These are phyloP conservation scores for Drosophila mayri DNA, from an alignment of 1,140 invertebrate genomes.

Conservation along the genomic window DNA sequence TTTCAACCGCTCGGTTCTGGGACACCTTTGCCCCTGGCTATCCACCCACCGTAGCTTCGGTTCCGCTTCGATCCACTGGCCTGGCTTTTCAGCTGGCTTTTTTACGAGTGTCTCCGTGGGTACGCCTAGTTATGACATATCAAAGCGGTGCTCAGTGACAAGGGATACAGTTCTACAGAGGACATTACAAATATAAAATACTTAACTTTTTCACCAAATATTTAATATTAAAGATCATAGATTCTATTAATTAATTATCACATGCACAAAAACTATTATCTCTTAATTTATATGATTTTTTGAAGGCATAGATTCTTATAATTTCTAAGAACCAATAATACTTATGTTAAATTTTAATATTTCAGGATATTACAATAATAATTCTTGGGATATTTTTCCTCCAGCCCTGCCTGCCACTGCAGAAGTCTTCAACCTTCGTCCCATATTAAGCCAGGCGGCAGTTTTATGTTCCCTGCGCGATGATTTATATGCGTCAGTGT, in stretches of 20 bases:
- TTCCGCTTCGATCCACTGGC: conserved; percentile 24
- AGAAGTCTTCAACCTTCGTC: conserved; percentile 44
- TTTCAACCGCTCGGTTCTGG: neutral
- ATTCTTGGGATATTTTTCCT: neutral
- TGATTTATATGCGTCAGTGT: conserved; percentile 49
- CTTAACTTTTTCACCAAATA: neutral
- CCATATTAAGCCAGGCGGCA: conserved; percentile 5
- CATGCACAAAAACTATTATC: neutral
- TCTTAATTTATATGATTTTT: neutral
- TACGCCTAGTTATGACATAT: conserved; percentile 81
- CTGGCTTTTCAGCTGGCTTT: conserved; percentile 21
- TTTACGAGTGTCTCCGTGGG: conserved; percentile 63
- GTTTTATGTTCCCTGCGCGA: conserved; percentile 46
- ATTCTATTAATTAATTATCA: neutral
- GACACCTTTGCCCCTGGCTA: conserved; percentile 2
- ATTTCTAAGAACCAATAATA: neutral
- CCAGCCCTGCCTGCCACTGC: conserved; percentile 33
- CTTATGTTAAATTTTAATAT: neutral
- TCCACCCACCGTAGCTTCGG: conserved; percentile 41
- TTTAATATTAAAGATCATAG: neutral
- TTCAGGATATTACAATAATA: neutral
- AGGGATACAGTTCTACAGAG: conserved; percentile 6
- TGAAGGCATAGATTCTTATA: neutral
- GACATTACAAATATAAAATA: neutral
- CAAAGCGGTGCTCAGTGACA: conserved; percentile 45